Evolutionary conservation across 2,888 invertebrate genomes (phyloP), one percentile per base, ranked within the genome.

Genomic region (Athalia circularis): DNA sequence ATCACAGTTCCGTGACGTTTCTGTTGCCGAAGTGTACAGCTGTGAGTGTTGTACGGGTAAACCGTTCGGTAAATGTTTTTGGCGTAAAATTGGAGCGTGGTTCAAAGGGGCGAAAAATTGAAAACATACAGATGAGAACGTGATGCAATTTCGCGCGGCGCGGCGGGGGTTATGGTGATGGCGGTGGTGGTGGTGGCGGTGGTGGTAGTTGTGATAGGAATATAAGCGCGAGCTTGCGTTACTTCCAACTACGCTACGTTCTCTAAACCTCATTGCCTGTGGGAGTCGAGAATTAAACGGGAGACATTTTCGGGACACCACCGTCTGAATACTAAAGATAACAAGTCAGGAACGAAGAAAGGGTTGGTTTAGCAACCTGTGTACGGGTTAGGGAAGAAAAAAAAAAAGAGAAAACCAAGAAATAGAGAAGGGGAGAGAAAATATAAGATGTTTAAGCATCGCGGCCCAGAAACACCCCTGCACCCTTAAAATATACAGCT

Each of bases 241-340:
- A 29, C 29, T 29, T 29, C 29, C 29, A 29, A 29, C 29, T 11
- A 8, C 52, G 52, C 74, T 75, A n/a, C 62, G 62, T 29, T 75
- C 62, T 13, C 62, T 5, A 62, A 11, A 11, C 11, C 52, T 9
- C 29, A 9, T 13, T 5, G 65, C 7, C 11, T 11, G 70, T 47
- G 62, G 64, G 62, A 64, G 62, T 75, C 50, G 75, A 50, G 75
- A 75, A 75, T 75, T 75, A 75, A 75, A 75, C 62, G 62, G 64
- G 75, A 62, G 48, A 75, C 64, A 64, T 61, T 75, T 75, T 64
- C 29, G 75, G 62, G 75, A 75, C 15, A 64, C 61, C 64, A n/a
- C 75, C 75, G 75, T 75, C 75, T 75, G 75, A 75, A 75, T 75
- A 62, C 75, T 61, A 75, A 75, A 75, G 75, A 75, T 75, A 75